Percentiles rank a stretch among this genome's conserved stretches.
phyloP scores from a whole-genome alignment of 2,113 vertebrate genomes.

The Anthoscopus minutus region DNA sequence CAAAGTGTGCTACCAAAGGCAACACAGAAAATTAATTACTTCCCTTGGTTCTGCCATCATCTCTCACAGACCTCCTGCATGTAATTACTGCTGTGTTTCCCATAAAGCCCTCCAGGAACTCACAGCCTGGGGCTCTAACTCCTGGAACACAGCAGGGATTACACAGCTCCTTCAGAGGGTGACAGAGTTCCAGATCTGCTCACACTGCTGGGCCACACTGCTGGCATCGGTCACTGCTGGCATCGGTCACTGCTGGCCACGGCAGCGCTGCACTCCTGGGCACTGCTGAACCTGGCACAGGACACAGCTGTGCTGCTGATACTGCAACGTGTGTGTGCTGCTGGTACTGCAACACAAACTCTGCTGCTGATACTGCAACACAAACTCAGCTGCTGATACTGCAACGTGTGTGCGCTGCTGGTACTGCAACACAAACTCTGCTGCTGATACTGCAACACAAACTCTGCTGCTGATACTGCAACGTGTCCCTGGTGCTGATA shows the following conservation, averaged over 20 bases:
- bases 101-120: background rate
- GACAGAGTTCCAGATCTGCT: background rate
- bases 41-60: background rate
- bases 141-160: background rate
- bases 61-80: background rate
- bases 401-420: background rate
- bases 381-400: background rate
- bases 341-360: no score
- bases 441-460: no score
- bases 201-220: background rate
- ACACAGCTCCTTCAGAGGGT: background rate
- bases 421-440: no score
- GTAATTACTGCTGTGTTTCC: rapidly evolving
- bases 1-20: background rate
- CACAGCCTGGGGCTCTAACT: rapidly evolving
- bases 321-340: background rate
- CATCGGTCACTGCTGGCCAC: background rate
- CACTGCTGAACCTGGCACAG: background rate
- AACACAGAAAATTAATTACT: background rate
- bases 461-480: no score
- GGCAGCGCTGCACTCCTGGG: background rate
- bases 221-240: background rate
- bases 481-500: no score
- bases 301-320: rapidly evolving
- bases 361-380: background rate